These are phyloP conservation scores for Trichogramma evanescens DNA, from an alignment of 2,888 invertebrate species.

Conservation along the genomic window DNA sequence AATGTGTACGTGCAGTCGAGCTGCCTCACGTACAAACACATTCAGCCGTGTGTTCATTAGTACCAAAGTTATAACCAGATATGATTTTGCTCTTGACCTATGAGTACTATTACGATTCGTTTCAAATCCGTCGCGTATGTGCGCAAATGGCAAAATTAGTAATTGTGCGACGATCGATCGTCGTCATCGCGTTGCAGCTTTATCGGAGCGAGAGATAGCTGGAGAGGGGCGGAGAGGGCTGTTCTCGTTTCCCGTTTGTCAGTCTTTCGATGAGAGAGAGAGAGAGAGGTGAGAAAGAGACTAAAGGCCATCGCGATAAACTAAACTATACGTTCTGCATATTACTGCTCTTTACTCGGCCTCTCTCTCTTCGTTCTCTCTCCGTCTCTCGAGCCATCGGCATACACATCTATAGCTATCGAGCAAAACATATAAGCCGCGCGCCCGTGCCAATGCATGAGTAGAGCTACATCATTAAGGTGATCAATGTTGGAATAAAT, in stretches of 20 bases:
- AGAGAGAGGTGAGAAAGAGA: slow-evolving; percentile 7
- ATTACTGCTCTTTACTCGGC: slow-evolving; percentile 4
- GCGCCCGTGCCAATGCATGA: background rate
- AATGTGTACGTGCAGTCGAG: slow-evolving; percentile 11
- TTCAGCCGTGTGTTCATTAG: slow-evolving; percentile 3
- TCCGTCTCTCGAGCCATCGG: background rate
- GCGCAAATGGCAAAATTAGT: slow-evolving; percentile 25
- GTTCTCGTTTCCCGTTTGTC: slow-evolving; percentile 42
- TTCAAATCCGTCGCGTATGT: background rate
- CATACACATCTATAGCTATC: background rate
- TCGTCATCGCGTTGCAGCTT: slow-evolving; percentile 45
- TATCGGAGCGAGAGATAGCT: slow-evolving; percentile 35
- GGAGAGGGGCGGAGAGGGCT: slow-evolving; percentile 31
- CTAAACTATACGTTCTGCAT: background rate
- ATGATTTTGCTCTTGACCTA: slow-evolving; percentile 5
- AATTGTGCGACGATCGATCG: slow-evolving; percentile 43
- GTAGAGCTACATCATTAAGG: slow-evolving; percentile 43
- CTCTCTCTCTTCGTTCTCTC: slow-evolving; percentile 2
- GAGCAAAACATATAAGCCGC: too few species aligned
- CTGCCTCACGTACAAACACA: background rate
- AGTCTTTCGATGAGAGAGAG: slow-evolving; percentile 30
- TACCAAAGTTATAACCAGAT: slow-evolving; percentile 21
- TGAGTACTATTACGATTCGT: slow-evolving; percentile 1
- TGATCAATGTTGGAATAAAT: slow-evolving; percentile 48
- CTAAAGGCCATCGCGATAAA: slow-evolving; percentile 1